Conservation (phyloP, 2,113 vertebrate genomes). For the Rhea pennata region DNA sequence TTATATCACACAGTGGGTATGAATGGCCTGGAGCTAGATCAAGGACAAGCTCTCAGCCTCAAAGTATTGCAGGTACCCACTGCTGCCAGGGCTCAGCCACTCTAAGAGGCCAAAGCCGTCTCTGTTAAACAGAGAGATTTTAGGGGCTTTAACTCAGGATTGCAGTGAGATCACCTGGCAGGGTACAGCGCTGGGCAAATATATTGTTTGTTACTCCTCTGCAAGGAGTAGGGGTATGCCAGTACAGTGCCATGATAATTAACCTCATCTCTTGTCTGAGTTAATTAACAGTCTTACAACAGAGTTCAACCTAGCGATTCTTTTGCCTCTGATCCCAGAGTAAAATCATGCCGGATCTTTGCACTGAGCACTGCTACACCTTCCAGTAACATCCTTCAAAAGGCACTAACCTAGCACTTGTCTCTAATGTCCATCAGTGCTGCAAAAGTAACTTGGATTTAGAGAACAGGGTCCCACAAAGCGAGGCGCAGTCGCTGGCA, state of each 20-base stretch:
- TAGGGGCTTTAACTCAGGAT: neutral
- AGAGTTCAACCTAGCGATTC: neutral
- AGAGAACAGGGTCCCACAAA: accelerated
- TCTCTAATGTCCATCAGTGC: too few species aligned
- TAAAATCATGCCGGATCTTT: neutral
- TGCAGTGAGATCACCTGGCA: neutral
- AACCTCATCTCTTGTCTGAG: neutral
- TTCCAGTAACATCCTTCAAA: neutral
- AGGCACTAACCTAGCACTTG: neutral
- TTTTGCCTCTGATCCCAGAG: neutral
- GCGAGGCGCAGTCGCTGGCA: accelerated
- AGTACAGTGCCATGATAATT: neutral
- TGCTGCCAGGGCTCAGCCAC: neutral
- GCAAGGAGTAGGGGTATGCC: neutral
- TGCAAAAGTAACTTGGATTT: neutral
- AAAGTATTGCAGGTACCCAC: too few species aligned
- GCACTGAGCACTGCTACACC: accelerated
- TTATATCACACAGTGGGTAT: neutral
- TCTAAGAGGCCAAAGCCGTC: neutral
- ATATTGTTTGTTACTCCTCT: neutral
- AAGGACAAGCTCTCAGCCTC: neutral
- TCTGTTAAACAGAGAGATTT: neutral
- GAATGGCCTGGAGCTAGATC: neutral
- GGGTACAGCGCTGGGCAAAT: neutral
- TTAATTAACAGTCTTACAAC: constrained; percentile 4